Percentiles rank a stretch among this genome's conserved stretches.
Evolutionary conservation across 2,888 invertebrate genomes (phyloP).

Genomic region (Lapara coniferarum): DNA sequence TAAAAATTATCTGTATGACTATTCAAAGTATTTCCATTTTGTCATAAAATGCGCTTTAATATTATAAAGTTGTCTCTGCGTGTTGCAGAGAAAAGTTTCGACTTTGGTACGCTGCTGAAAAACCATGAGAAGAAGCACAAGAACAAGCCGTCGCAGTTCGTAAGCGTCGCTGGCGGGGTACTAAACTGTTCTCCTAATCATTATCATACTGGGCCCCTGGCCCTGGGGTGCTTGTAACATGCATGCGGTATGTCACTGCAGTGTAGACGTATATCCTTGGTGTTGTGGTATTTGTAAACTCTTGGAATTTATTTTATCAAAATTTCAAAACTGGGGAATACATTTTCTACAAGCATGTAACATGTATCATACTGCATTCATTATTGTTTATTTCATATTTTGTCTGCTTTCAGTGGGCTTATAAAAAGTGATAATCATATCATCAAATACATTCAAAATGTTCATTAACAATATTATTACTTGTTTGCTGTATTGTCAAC

Average conservation of each 20-base stretch:
- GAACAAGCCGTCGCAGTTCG: conserved; percentile 63
- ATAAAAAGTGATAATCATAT: background rate
- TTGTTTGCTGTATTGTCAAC: too few species aligned
- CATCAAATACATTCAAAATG: too few species aligned
- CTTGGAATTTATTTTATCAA: background rate
- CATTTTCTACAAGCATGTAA: background rate
- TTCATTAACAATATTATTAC: too few species aligned
- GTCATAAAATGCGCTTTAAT: background rate
- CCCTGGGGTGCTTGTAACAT: background rate
- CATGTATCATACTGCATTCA: background rate
- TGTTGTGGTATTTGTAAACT: conserved; percentile 14
- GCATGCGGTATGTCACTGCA: conserved; percentile 17
- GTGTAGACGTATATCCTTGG: background rate
- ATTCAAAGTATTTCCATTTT: too few species aligned
- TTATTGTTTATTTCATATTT: background rate
- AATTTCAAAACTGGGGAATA: background rate
- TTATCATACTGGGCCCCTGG: conserved; percentile 20
- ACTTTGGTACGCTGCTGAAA: conserved; percentile 61
- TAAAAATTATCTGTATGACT: background rate
- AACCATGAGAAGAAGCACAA: conserved; percentile 68
- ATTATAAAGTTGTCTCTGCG: background rate
- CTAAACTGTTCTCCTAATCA: conserved; percentile 32
- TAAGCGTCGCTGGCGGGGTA: conserved; percentile 70
- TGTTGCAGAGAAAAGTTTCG: conserved; percentile 67
- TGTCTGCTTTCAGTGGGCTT: background rate